These are phyloP conservation scores for Corydoras maculifer DNA, from an alignment of 2,113 vertebrate genomes.

Conservation along the genomic window DNA sequence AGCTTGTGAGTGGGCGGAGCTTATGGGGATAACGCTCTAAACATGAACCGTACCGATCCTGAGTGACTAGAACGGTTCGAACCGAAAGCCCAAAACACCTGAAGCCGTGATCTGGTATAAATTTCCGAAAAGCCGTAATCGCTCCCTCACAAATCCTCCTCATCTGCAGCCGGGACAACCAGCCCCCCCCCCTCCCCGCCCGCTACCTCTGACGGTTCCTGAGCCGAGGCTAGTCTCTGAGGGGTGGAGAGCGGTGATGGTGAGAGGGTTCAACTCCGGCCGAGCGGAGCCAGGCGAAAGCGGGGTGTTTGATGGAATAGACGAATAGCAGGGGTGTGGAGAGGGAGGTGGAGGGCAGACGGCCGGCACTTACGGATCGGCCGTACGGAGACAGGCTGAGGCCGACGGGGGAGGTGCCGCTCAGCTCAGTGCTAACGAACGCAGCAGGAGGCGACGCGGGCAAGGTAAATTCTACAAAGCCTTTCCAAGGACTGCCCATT, in stretches of 20 bases:
- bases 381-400: constrained; percentile 73
- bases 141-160: too few species aligned
- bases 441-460: constrained; percentile 69
- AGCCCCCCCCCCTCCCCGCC: constrained; percentile 11
- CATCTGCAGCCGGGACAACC: background rate
- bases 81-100: too few species aligned
- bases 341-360: constrained; percentile 52
- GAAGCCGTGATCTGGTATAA: too few species aligned
- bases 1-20: too few species aligned
- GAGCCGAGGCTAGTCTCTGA: constrained; percentile 68
- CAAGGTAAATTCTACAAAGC: constrained; percentile 72
- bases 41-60: too few species aligned
- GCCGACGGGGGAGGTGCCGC: constrained; percentile 69
- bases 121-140: too few species aligned
- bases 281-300: constrained; percentile 55
- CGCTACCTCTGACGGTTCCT: constrained; percentile 40
- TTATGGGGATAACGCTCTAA: too few species aligned
- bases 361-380: constrained; percentile 69
- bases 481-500: constrained; percentile 73
- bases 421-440: constrained; percentile 70
- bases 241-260: constrained; percentile 49
- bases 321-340: constrained; percentile 47
- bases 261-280: constrained; percentile 60
- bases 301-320: constrained; percentile 36
- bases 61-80: too few species aligned